Evolutionary conservation across 2,888 invertebrate genomes (phyloP), one percentile per base, ranked within the genome.

Genomic region (Nysson spinosus): DNA sequence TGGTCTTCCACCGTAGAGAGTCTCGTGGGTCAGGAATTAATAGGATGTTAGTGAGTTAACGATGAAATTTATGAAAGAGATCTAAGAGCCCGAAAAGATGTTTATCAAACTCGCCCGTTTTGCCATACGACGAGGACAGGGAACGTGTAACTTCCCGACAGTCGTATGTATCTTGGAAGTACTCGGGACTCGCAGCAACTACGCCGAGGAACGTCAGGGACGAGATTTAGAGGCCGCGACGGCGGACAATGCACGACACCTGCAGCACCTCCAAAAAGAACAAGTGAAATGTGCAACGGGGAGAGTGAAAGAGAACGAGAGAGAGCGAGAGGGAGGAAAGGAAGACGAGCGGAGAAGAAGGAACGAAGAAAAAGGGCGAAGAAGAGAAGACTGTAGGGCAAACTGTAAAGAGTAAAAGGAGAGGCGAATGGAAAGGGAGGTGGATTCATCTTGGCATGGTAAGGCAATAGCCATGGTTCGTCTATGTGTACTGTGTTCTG

Each of bases 241-340:
- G 71, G 74, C 72, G 81, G 81, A 83, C 83, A 83, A 83, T 83
- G 82, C 82, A 79, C 81, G 82, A 83, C 83, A 82, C 83, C 83
- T 83, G 83, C 79, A 75, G 78, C 77, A 79, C 67, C 67, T 65
- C 66, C 68, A 62, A 58, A 72, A 60, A 46, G 67, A 69, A 44
- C 47, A 51, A 32, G 24, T 39, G 30, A 40, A 44, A 67, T 35
- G 51, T 37, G 20, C 9, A 12, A 11, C 30, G 44, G 26, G 20
- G 47, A 56, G 55, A 58, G 63, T 57, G 44, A 62, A 49, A 55
- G 42, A 50, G 44, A 42, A 24, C 24, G 35, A 30, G 40, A 30
- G 43, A 42, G 56, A 40, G 17, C 17, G 35, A 12, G 1, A 49
- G 34, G 16, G 34, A 35, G 14, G 40, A 46, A 40, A 24, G 47